These are phyloP conservation scores for Mechanitis mazaeus DNA, from an alignment of 2,888 invertebrate genomes.

Conservation along the genomic window DNA sequence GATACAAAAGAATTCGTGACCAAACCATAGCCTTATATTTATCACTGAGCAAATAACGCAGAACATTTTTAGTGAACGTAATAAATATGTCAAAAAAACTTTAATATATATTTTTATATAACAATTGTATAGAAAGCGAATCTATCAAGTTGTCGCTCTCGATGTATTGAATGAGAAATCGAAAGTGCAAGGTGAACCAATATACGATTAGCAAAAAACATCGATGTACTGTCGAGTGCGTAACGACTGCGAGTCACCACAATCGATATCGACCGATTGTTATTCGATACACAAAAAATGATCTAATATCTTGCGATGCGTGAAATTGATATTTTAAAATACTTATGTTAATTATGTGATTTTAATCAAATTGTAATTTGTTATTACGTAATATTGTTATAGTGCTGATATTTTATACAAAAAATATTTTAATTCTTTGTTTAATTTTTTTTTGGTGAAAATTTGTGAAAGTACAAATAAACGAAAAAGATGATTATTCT, in stretches of 20 bases:
- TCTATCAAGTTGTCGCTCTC: constrained; percentile 23
- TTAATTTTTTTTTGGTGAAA: background rate
- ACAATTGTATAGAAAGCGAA: constrained; percentile 25
- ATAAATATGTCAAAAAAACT: constrained; percentile 12
- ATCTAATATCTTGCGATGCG: constrained; percentile 68
- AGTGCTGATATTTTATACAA: background rate
- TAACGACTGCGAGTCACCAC: constrained; percentile 45
- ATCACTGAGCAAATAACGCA: background rate
- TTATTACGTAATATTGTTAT: constrained; percentile 6
- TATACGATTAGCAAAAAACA: constrained; percentile 51
- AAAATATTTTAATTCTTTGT: background rate
- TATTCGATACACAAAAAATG: constrained; percentile 62
- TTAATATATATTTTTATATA: constrained; percentile 11
- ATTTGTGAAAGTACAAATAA: background rate
- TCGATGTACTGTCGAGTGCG: constrained; percentile 47
- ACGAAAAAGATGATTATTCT: background rate
- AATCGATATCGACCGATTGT: constrained; percentile 63
- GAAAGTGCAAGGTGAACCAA: constrained; percentile 67
- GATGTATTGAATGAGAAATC: constrained; percentile 42
- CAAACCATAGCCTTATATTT: background rate
- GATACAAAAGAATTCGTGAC: background rate
- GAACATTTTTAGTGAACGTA: constrained; percentile 5
- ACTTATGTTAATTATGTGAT: constrained; percentile 30
- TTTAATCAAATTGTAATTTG: constrained; percentile 16
- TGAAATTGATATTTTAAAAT: constrained; percentile 59